Base-by-base conservation (phyloP, 2,797 vertebrate genomes). In the Philypnodon macrostomus region DNA sequence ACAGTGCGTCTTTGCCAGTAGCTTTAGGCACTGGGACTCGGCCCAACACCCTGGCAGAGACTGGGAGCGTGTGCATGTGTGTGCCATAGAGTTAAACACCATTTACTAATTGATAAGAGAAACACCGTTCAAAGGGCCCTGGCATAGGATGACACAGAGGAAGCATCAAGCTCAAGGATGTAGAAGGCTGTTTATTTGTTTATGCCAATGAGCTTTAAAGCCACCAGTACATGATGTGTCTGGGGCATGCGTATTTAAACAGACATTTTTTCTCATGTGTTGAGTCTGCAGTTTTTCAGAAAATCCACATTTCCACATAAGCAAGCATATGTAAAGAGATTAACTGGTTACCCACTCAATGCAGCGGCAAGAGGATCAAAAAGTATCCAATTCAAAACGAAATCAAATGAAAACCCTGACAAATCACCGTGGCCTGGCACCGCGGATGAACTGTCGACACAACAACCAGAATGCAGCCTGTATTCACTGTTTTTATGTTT, bases 61-160 rank as follows among this genome's bases (percentile, higher is more conserved):
- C 56, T 35, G 61, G 61, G 69, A 44, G 35, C 64, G 60, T 50
- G 64, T 67, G 41, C 70, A 44, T n/a, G n/a, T n/a, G n/a, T n/a
- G n/a, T n/a, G n/a, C n/a, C n/a, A n/a, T 46, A 67, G 56, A 74
- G 70, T 58, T 59, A 51, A 70, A 70, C 70, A 70, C 70, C 71
- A 83, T 82, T 81, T 79, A 77, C 77, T 84, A 84, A 85, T 84
- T 85, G 83, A 87, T 85, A 86, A 84, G 67, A 75, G 74, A 74
- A 70, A 61, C 70, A 67, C 48, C 76, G 77, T 74, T 77, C 53
- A 79, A 67, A 77, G 70, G 70, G 74, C 69, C 73, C 70, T 77
- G 69, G 77, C 24, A 40, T 73, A 52, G 26, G 15, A 74, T 79
- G 79, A 69, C 80, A 76, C 59, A 66, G 63, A 58, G 66, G 69